Base-by-base conservation (phyloP, 2,797 vertebrate species). In the Hippoglossus hippoglossus region DNA sequence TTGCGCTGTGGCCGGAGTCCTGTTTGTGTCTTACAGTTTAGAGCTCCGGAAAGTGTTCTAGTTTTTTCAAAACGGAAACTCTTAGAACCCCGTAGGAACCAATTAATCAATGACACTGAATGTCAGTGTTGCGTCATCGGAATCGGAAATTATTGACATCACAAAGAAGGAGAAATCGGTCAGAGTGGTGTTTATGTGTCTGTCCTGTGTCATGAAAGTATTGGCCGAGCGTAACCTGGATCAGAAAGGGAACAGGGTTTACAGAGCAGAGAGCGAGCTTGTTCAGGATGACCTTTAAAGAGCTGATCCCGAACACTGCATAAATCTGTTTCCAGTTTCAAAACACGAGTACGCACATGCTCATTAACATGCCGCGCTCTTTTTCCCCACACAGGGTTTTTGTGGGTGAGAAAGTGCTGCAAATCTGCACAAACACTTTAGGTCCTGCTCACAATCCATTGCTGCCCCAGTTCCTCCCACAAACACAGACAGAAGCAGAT, bases 291-390 rank as follows among this genome's bases (percentile, higher is more conserved):
- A 88, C 84, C 88, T 92, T 89, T 84, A 67, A 62, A 75, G 65
- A 77, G 69, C 79, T 77, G 79, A 88, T 86, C 82, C 69, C 34
- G 10, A 49, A 72, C 64, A 71, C 68, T 31, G 62, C 73, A 70
- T 85, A 82, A 89, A 88, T 86, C 80, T 87, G 82, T 82, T 90
- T 89, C 49, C 50, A 86, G 82, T 87, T 87, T 88, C 62, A 78
- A 70, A 87, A 81, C 82, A 76, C 54, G 5, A 64, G 59, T 36
- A 53, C 24, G 71, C 75, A 75, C 68, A 77, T 69, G 78, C 75
- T 78, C 73, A 80, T 86, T 86, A 89, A 81, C 78, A 80, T 79
- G 82, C 81, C 36, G 5, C 64, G 36, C 73, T 79, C 74, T 74
- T 61, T 84, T 63, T 66, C 47, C 82, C 12, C 56, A 65, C 63